A percentile compares a stretch with the other conserved stretches of the same genome.
These are phyloP conservation scores for Sus scrofa DNA, from an alignment of 2,113 vertebrate species.

Conservation along the genomic window T2T-Sscrofa CM000817.6:35322001-35322500, in stretches of 20 bases:
- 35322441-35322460: background rate
- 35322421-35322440: conserved; percentile 30
- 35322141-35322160: background rate
- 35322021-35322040: background rate
- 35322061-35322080: background rate
- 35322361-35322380: background rate
- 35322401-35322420: background rate
- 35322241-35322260: background rate
- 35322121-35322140: background rate
- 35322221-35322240: background rate
- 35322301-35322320: background rate
- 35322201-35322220: background rate
- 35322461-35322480: background rate
- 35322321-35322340: background rate
- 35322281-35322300: background rate
- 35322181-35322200: too few relatives aligned
- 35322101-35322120: too few relatives aligned
- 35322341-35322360: background rate
- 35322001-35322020: background rate
- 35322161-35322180: background rate
- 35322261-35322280: background rate
- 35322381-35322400: background rate
- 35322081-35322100: background rate
- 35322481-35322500: too few relatives aligned
- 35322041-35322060: background rate